Evolutionary conservation across 2,797 vertebrate species (phyloP).

Genomic region (Molossus alvarezi): DNA sequence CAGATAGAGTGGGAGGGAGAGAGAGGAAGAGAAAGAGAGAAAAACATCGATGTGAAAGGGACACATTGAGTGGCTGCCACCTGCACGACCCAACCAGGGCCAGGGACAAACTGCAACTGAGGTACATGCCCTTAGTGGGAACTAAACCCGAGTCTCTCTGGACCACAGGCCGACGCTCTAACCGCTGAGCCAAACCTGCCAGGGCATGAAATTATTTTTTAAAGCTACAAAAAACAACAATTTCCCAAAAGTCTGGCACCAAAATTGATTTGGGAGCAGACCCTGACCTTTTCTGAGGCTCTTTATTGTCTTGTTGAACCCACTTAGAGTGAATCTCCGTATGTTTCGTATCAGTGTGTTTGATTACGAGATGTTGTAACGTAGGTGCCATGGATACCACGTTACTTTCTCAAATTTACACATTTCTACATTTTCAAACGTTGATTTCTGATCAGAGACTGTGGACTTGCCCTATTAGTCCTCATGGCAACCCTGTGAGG

Average conservation of each 20-base stretch:
- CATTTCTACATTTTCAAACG: background rate
- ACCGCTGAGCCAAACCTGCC: background rate
- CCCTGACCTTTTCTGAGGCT: background rate
- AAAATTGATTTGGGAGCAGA: background rate
- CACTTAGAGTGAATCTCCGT: background rate
- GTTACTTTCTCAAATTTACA: background rate
- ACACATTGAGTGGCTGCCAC: too few relatives aligned
- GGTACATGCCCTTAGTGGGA: too few relatives aligned
- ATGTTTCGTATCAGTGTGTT: background rate
- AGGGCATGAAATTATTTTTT: background rate
- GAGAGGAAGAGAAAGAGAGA: too few relatives aligned
- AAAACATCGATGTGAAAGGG: too few relatives aligned
- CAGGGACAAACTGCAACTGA: too few relatives aligned
- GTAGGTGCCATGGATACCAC: background rate
- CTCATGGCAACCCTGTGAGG: background rate
- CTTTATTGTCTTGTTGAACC: background rate
- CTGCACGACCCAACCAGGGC: too few relatives aligned
- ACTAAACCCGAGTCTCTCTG: too few relatives aligned
- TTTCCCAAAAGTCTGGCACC: constrained; percentile 1
- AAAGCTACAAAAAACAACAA: background rate
- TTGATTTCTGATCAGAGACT: background rate
- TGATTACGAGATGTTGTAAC: background rate
- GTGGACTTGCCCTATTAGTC: background rate
- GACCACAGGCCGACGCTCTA: background rate
- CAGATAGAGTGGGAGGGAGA: too few relatives aligned